Evolutionary conservation across 2,888 invertebrate species (phyloP), one percentile per base, ranked within the genome.

Genomic region (Agonopterix alstromeriana): DNA sequence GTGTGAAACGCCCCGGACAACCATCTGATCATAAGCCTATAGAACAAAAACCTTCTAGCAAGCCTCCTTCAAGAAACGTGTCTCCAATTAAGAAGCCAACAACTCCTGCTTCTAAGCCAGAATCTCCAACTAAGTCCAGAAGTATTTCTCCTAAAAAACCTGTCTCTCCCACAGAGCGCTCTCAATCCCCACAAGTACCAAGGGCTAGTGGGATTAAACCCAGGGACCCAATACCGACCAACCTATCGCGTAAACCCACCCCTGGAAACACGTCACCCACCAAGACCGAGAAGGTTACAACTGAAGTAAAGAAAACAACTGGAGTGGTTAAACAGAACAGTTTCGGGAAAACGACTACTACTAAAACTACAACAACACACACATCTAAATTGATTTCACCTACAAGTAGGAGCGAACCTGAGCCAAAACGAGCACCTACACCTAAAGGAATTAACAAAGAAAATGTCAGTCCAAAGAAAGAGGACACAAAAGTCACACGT

Each of bases 401-500:
- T 8, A 53, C 63, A 12, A 60, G 53, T 45, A 81, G 68, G 53
- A 48, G 53, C 11, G 82, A 83, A 45, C 55, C 74, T 0, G 87
- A 90, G 7, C 69, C 70, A 2, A 82, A 73, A 51, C 71, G 68
- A 40, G 48, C 55, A 8, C 73, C 81, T 0, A 80, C 82, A 11
- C 70, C 81, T 8, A 85, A 88, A 58, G 76, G 76, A 0, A 48
- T 65, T 8, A 73, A 72, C 42, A 73, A 70, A 57, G 80, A 83
- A 38, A 82, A 77, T 1, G 69, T 73, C 2, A 72, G 67, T 11
- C 72, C 82, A 42, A 90, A 76, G 53, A 85, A 78, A 58, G 79
- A 81, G 45, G 89, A 90, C 42, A 53, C 63, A 12, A 90, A 90
- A 70, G 84, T 91, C 42, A 85, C 82, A 2, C 84, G 91, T 40